Percentiles rank a stretch among this genome's conserved stretches.
Conservation (phyloP, 2,888 invertebrate genomes). For the Volucella zonaria region DNA sequence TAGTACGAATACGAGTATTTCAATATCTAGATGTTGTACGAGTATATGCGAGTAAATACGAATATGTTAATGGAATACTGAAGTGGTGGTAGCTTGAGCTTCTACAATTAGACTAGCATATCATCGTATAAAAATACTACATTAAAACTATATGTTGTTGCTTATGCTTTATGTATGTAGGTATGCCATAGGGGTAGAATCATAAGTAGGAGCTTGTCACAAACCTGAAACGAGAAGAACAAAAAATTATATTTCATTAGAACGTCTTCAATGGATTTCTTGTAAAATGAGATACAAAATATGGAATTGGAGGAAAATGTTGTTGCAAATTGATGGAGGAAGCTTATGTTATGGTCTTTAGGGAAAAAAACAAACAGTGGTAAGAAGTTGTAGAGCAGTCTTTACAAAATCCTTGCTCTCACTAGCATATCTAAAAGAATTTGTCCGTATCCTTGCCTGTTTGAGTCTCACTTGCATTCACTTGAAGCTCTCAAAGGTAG, state of each 20-base stretch:
- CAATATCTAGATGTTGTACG: conserved; percentile 39
- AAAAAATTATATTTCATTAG: background rate
- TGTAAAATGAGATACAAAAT: background rate
- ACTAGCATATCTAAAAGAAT: too few species aligned
- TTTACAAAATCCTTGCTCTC: too few species aligned
- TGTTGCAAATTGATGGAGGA: too few species aligned
- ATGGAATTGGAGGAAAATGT: too few species aligned
- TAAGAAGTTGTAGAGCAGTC: too few species aligned
- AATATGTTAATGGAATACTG: conserved; percentile 64
- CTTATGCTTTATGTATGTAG: conserved; percentile 54
- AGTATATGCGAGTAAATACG: conserved; percentile 18
- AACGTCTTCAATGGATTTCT: background rate
- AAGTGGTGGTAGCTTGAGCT: conserved; percentile 61
- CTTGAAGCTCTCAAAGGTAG: too few species aligned
- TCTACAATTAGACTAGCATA: conserved; percentile 28
- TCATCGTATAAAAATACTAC: conserved; percentile 49
- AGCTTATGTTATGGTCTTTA: too few species aligned
- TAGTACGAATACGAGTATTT: conserved; percentile 34
- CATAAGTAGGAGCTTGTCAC: conserved; percentile 66
- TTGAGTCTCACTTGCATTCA: too few species aligned
- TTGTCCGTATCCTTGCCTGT: too few species aligned
- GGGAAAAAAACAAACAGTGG: too few species aligned
- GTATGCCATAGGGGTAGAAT: conserved; percentile 66
- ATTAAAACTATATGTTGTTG: conserved; percentile 43
- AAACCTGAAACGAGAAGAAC: conserved; percentile 67